These are phyloP conservation scores for Tethya wilhelma DNA, from an alignment of 37 sponge, comb jelly and placozoan genomes.

Conservation along the genomic window DNA sequence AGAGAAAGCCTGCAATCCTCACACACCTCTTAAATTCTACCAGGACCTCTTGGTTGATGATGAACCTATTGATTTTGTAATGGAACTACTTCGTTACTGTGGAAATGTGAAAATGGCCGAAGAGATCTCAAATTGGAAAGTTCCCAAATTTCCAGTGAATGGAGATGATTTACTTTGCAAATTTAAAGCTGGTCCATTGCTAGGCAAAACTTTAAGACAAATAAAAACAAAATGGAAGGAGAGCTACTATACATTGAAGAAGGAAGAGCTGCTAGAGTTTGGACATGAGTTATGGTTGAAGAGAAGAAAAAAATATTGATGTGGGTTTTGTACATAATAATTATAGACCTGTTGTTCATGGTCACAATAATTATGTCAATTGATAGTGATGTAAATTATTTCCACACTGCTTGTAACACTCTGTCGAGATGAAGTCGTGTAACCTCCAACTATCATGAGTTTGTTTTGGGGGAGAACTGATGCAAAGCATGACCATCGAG, in stretches of 20 bases:
- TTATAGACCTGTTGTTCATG: too few relatives aligned
- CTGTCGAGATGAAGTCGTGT: too few relatives aligned
- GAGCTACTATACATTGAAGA: conserved; percentile 63
- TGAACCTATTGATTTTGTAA: conserved; percentile 20
- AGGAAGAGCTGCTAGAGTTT: conserved; percentile 85
- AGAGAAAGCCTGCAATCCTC: neutral
- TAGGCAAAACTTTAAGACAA: conserved; percentile 50
- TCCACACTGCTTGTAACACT: too few relatives aligned
- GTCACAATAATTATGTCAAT: too few relatives aligned
- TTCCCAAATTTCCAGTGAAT: conserved; percentile 85
- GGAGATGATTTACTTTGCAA: conserved; percentile 80
- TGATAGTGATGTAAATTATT: too few relatives aligned
- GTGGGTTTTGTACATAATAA: too few relatives aligned
- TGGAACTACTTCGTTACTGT: conserved; percentile 80
- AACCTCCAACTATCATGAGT: too few relatives aligned
- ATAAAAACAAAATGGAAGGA: conserved; percentile 88
- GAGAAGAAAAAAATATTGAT: too few relatives aligned
- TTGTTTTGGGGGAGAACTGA: too few relatives aligned
- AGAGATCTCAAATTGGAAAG: conserved; percentile 62
- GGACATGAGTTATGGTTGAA: too few relatives aligned
- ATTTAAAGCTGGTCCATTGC: conserved; percentile 62
- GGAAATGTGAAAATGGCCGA: conserved; percentile 31
- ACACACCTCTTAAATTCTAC: conserved; percentile 66
- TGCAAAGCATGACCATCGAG: too few relatives aligned
- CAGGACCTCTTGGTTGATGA: conserved; percentile 83